A percentile compares a stretch with the other conserved stretches of the same genome.
Evolutionary conservation across 2,113 vertebrate species (phyloP).

Genomic region (Lagenorhynchus albirostris): DNA sequence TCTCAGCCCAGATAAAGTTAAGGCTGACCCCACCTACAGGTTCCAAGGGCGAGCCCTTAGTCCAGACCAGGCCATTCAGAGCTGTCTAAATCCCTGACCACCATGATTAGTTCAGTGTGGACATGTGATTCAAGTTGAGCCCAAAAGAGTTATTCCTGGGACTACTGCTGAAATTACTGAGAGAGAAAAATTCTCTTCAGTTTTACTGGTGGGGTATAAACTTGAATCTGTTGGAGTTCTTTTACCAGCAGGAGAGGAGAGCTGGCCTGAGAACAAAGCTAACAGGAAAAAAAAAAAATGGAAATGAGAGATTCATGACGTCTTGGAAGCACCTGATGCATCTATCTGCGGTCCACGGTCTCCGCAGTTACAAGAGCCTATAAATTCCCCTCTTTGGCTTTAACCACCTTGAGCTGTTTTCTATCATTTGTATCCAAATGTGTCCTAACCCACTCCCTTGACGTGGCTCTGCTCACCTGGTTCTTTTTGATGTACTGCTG

Average conservation of each 20-base stretch:
- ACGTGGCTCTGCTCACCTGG: slow-evolving; percentile 81
- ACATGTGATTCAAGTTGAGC: not conserved
- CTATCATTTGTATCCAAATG: not conserved
- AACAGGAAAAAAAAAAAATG: not conserved
- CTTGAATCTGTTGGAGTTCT: not conserved
- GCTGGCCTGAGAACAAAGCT: not conserved
- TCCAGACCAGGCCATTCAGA: not conserved
- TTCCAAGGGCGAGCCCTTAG: not conserved
- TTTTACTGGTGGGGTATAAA: not conserved
- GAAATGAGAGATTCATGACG: not conserved
- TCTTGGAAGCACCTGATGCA: not conserved
- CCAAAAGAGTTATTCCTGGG: not conserved
- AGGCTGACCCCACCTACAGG: not conserved
- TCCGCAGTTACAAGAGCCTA: not conserved
- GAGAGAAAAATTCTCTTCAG: not conserved
- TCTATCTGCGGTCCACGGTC: not conserved
- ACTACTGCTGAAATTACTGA: not conserved
- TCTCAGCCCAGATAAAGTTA: not conserved
- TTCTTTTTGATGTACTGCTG: slow-evolving; percentile 96
- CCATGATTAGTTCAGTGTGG: not conserved
- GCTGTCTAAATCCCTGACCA: not conserved
- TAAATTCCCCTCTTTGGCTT: not conserved
- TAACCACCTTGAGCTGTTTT: not conserved
- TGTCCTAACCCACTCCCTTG: not conserved
- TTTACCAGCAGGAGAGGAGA: not conserved